Percentiles rank a stretch among this genome's conserved stretches.
These are phyloP conservation scores for Plusia festucae DNA, from an alignment of 2,888 invertebrate genomes.

Conservation along the genomic window DNA sequence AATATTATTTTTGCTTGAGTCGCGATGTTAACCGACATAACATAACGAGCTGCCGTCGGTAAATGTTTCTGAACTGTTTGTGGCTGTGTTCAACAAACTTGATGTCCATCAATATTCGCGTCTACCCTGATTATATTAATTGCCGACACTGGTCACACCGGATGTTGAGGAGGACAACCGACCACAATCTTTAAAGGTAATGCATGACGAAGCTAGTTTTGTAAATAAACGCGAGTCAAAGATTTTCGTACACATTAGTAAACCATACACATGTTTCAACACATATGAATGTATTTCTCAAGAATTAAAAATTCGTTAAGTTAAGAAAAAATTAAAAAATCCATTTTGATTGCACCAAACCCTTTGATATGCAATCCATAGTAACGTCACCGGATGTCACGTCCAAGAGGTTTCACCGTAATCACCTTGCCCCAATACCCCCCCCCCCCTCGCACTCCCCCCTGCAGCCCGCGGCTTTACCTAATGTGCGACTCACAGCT, in stretches of 20 bases:
- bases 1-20: too few relatives aligned
- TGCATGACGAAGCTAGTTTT: too few relatives aligned
- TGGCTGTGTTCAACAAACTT: neutral
- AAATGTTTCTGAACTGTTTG: neutral
- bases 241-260: too few relatives aligned
- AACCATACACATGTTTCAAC: too few relatives aligned
- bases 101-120: neutral
- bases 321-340: too few relatives aligned
- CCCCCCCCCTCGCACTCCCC: neutral
- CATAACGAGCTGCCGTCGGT: too few relatives aligned
- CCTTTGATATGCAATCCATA: too few relatives aligned
- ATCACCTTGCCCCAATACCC: neutral
- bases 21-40: too few relatives aligned
- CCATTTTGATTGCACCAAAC: too few relatives aligned
- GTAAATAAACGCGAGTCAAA: too few relatives aligned
- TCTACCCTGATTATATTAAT: neutral
- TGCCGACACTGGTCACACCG: neutral
- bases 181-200: neutral
- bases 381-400: neutral
- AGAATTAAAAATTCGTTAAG: too few relatives aligned
- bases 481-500: conserved; percentile 13
- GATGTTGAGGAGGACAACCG: neutral
- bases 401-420: neutral
- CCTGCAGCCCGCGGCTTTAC: neutral
- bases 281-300: too few relatives aligned